A percentile compares a stretch with the other conserved stretches of the same genome.
These are phyloP conservation scores for Eonycteris spelaea DNA, from an alignment of 2,113 vertebrate genomes.

Conservation along the genomic window DNA sequence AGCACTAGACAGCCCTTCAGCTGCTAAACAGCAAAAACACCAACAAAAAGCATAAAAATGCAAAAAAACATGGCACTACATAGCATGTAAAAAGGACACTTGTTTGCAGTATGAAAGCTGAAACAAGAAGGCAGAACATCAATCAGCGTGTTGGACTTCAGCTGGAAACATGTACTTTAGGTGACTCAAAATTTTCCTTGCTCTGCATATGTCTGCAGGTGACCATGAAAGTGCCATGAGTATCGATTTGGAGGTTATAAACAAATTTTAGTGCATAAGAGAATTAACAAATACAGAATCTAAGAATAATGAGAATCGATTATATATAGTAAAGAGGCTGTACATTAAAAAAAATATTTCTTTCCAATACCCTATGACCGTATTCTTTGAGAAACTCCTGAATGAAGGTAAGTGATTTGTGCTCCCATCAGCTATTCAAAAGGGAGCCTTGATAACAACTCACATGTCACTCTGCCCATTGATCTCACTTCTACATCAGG, in stretches of 20 bases:
- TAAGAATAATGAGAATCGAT: background rate
- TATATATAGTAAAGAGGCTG: background rate
- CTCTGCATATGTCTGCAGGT: background rate
- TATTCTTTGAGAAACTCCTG: background rate
- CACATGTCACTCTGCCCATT: background rate
- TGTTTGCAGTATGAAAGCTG: background rate
- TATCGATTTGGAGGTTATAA: background rate
- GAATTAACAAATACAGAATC: background rate
- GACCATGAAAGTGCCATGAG: background rate
- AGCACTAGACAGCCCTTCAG: background rate
- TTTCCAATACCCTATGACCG: background rate
- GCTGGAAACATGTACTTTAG: background rate
- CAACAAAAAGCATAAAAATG: background rate
- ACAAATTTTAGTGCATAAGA: background rate
- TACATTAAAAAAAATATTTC: background rate
- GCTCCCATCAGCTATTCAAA: background rate
- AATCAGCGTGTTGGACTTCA: background rate
- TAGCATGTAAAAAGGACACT: background rate
- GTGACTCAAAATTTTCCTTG: background rate
- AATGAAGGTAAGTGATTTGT: background rate
- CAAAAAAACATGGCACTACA: background rate
- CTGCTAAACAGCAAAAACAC: background rate
- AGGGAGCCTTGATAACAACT: background rate
- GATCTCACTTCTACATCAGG: background rate
- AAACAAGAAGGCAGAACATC: background rate